These are phyloP conservation scores for human DNA, from an alignment of 2,113 vertebrate species.

Conservation along the genomic window GRCh38 chr7:29894501-29895000, in stretches of 20 bases:
- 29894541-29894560: background rate
- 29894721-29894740: background rate
- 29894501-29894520: background rate
- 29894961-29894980: background rate
- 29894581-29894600: background rate
- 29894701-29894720: background rate
- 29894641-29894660: background rate
- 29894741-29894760: background rate
- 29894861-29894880: background rate
- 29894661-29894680: background rate
- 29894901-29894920: too few species aligned
- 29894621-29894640: background rate
- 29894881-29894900: background rate
- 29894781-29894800: background rate
- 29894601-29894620: background rate
- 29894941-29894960: background rate
- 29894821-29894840: background rate
- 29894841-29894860: background rate
- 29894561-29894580: background rate
- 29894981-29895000: background rate
- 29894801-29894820: background rate
- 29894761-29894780: background rate
- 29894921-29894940: background rate
- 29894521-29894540: accelerated
- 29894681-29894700: background rate